These are phyloP conservation scores for Lapara coniferarum DNA, from an alignment of 2,888 invertebrate species.

Conservation along the genomic window DNA sequence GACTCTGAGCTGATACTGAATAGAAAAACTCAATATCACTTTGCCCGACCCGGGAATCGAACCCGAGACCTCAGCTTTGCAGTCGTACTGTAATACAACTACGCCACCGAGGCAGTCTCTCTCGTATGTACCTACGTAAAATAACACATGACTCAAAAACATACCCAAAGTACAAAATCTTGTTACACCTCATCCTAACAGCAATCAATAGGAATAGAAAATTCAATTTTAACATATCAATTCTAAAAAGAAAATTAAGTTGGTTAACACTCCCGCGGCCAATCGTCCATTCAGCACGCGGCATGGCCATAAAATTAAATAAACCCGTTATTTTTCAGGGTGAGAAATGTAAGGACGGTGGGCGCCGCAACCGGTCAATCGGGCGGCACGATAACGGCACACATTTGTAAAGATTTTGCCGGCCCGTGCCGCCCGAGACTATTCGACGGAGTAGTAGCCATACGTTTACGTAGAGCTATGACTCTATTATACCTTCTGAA, in stretches of 20 bases:
- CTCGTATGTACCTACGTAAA: no score
- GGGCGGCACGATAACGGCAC: constrained; percentile 77
- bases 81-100: no score
- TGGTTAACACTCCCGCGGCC: constrained; percentile 48
- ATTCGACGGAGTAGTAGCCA: constrained; percentile 65
- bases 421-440: constrained; percentile 65
- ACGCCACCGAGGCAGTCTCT: no score
- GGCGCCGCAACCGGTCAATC: constrained; percentile 71
- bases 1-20: no score
- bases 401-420: constrained; percentile 83
- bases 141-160: no score
- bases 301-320: constrained; percentile 81
- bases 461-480: constrained; percentile 60
- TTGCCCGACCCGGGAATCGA: no score
- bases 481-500: constrained; percentile 23
- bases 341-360: constrained; percentile 69
- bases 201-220: background rate
- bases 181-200: no score
- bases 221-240: background rate
- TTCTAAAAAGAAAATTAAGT: constrained; percentile 47
- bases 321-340: constrained; percentile 83
- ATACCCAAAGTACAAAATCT: no score
- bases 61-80: no score
- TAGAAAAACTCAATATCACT: no score
- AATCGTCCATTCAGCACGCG: constrained; percentile 82